Evolutionary conservation across 2,797 vertebrate genomes (phyloP).

Genomic region (Notoglanidium macrostoma): DNA sequence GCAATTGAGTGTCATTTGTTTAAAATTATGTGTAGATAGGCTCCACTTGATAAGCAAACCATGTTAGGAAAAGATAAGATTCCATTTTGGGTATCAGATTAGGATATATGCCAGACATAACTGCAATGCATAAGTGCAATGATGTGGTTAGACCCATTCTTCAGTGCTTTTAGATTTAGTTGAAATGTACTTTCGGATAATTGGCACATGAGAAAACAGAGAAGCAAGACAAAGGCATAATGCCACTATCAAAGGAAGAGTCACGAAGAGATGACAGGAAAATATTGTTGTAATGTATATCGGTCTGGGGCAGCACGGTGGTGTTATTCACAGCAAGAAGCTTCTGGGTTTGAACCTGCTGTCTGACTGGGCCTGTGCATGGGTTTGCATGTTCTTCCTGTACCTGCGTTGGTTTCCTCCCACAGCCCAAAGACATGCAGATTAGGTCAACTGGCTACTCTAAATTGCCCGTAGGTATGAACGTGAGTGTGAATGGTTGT

Average conservation of each 20-base stretch:
- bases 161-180: neutral
- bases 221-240: neutral
- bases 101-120: neutral
- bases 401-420: too few species aligned
- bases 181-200: neutral
- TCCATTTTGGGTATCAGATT: neutral
- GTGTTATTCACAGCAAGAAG: too few species aligned
- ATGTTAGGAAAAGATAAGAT: neutral
- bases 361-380: too few species aligned
- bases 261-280: too few species aligned
- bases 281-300: neutral
- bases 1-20: neutral
- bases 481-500: too few species aligned
- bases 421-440: too few species aligned
- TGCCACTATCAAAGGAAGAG: too few species aligned
- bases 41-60: neutral
- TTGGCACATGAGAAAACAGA: neutral
- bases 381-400: too few species aligned
- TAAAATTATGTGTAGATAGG: neutral
- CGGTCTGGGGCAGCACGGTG: too few species aligned
- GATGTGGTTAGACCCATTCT: neutral
- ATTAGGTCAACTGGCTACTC: too few species aligned
- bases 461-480: too few species aligned
- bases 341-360: too few species aligned
- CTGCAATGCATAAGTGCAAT: neutral